Conservation (phyloP, 2,888 invertebrate genomes). For the Xestia xanthographa region DNA sequence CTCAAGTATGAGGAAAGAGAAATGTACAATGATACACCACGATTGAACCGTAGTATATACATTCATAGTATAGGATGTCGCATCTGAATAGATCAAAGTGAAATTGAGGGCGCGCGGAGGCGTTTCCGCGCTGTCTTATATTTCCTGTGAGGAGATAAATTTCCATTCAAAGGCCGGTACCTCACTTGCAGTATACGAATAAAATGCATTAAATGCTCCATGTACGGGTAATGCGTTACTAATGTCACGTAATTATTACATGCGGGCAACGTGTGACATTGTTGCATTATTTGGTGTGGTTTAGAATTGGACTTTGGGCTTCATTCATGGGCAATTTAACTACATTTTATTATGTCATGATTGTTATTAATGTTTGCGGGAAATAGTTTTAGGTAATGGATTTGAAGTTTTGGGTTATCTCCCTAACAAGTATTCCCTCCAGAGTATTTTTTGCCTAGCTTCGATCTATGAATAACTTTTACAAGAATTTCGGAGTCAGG, state of each 20-base stretch:
- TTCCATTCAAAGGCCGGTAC: conserved; percentile 67
- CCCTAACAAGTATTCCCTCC: background rate
- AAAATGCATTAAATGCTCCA: conserved; percentile 65
- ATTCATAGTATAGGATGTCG: conserved; percentile 64
- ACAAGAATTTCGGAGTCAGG: background rate
- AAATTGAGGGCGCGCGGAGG: conserved; percentile 77
- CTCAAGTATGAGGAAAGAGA: conserved; percentile 51
- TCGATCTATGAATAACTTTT: conserved; percentile 2
- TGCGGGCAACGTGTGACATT: conserved; percentile 14
- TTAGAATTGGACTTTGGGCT: background rate
- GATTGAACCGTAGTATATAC: conserved; percentile 51
- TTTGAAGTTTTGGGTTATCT: conserved; percentile 9
- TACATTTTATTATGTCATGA: conserved; percentile 1
- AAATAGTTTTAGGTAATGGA: conserved; percentile 16
- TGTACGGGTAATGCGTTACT: conserved; percentile 61
- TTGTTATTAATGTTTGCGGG: background rate
- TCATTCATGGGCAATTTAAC: conserved; percentile 8
- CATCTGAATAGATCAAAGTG: conserved; percentile 77
- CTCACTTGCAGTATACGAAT: conserved; percentile 57
- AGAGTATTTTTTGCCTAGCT: background rate
- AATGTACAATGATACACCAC: conserved; percentile 60
- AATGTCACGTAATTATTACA: conserved; percentile 53
- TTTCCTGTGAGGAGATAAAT: conserved; percentile 72
- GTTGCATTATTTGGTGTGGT: conserved; percentile 8
- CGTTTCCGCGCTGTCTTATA: conserved; percentile 73